Conservation (phyloP, 2,888 invertebrate species). For the Cordilura impudica region DNA sequence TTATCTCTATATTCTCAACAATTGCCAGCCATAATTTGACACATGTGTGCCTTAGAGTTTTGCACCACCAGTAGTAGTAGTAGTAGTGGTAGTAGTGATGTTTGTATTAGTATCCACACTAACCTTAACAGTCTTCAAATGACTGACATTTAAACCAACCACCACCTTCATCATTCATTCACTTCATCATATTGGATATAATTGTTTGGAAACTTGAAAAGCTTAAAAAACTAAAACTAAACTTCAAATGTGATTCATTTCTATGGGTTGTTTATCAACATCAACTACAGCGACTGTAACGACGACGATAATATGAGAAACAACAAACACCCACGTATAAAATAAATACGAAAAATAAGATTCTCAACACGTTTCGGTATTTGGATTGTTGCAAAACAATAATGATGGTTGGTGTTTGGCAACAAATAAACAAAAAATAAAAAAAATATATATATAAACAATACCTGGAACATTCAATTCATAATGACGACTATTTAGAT, state of each 20-base stretch:
- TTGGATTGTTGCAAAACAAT: not conserved
- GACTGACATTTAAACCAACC: conserved; percentile 33
- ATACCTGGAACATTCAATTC: not conserved
- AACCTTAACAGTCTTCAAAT: conserved; percentile 12
- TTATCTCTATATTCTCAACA: not conserved
- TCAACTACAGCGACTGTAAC: not conserved
- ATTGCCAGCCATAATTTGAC: not conserved
- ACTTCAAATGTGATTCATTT: conserved; percentile 26
- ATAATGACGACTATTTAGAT: not conserved
- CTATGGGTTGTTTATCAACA: not conserved
- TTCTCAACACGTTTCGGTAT: conserved; percentile 31
- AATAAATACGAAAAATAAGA: conserved; percentile 3
- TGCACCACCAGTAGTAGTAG: not conserved
- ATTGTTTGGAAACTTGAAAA: conserved; percentile 12
- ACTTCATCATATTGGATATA: conserved; percentile 25
- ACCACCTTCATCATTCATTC: not conserved
- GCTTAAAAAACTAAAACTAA: not conserved
- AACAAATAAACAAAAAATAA: too few species aligned
- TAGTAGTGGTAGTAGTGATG: too few species aligned
- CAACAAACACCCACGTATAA: conserved; percentile 17
- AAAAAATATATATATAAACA: not conserved
- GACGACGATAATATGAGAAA: conserved; percentile 23
- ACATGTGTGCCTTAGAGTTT: not conserved
- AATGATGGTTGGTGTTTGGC: not conserved
- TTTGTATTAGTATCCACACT: too few species aligned